Evolutionary conservation across 1,140 invertebrate species (phyloP).

Genomic region (Agrypnia vestita): DNA sequence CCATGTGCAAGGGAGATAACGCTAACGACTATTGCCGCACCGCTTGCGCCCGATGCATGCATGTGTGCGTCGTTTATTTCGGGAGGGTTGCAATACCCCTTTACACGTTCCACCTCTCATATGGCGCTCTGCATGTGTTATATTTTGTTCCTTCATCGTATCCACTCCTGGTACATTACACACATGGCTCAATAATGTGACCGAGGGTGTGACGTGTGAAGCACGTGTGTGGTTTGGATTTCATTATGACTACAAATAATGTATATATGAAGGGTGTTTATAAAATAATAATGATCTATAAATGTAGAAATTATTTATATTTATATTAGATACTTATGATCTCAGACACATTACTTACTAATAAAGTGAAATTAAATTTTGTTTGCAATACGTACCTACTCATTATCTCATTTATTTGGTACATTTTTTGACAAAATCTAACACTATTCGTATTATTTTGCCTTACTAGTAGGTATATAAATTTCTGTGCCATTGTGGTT

Average conservation of each 20-base stretch:
- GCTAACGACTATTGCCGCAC: background rate
- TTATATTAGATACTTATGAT: too few species aligned
- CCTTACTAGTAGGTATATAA: too few species aligned
- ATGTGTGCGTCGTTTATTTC: conserved; percentile 45
- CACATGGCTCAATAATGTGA: conserved; percentile 46
- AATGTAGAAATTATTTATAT: too few species aligned
- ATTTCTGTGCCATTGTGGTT: too few species aligned
- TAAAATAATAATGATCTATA: too few species aligned
- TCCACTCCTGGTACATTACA: conserved; percentile 39
- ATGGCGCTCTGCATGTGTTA: conserved; percentile 43
- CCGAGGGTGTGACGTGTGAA: conserved; percentile 4
- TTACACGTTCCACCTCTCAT: conserved; percentile 13
- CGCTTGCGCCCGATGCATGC: conserved; percentile 21
- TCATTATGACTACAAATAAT: conserved; percentile 24
- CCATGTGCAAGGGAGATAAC: conserved; percentile 10
- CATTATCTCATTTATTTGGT: too few species aligned
- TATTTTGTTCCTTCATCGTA: conserved; percentile 22
- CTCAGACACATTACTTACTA: too few species aligned
- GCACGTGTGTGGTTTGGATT: conserved; percentile 38
- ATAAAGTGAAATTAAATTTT: too few species aligned
- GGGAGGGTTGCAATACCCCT: conserved; percentile 51
- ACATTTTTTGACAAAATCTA: too few species aligned
- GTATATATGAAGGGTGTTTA: conserved; percentile 9
- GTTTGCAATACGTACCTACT: too few species aligned
- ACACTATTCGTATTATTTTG: too few species aligned